Evolutionary conservation across 2,888 invertebrate species (phyloP), one percentile per base, ranked within the genome.

Genomic region (Nomada fucata): DNA sequence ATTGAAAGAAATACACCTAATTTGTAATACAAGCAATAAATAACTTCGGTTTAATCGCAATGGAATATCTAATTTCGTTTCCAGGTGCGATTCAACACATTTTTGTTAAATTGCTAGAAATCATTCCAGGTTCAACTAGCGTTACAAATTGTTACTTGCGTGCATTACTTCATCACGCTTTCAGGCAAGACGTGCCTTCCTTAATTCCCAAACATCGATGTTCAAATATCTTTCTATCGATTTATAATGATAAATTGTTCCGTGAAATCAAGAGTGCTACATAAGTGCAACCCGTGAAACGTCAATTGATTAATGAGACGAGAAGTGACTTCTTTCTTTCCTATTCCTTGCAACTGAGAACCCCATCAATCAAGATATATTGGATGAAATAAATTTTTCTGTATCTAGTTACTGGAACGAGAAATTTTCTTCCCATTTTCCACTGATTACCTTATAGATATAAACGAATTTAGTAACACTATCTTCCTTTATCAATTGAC

Each of bases 351-450:
- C 10, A n/a, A 69, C 59, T 69, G 59, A 69, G 69, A 59, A 26
- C 44, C 10, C 10, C 69, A 69, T 69, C 69, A 69, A 69, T 69
- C 69, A 69, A 59, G 9, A 26, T 36, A 67, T 69, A 36, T 10
- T 23, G 26, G 23, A 69, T 13, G 59, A 47, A 59, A 47, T 3
- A 18, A 55, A 23, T 55, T 69, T 68, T 47, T 47, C 26, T n/a
- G 23, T 1, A 18, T 23, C 44, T n/a, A n/a, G 59, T 59, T 47
- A 69, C 47, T n/a, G 44, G 47, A 59, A 59, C 59, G 59, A 69
- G 69, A 29, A 59, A 69, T 69, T 59, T 59, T 47, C 69, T 47
- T 44, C 47, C 15, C 20, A 2, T 15, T 59, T 69, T 69, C 47
- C 47, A n/a, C 9, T 20, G 13, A 20, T 15, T 53, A 53, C 53